phyloP scores from a whole-genome alignment of 1,140 invertebrate genomes.

The Drosophila pectinifera region DNA sequence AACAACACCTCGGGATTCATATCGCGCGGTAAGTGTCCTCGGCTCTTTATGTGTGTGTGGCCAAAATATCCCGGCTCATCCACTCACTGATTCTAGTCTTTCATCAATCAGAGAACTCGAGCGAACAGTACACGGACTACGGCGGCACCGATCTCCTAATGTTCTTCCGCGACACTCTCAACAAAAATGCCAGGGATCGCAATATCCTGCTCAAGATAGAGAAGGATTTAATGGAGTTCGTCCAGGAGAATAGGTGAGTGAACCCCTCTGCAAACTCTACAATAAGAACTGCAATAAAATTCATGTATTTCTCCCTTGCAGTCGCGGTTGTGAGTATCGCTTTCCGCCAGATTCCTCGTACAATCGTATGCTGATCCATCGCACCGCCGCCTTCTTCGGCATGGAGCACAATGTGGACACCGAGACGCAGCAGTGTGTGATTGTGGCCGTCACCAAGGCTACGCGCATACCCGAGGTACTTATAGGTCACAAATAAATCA shows the following conservation, averaged over 20 bases:
- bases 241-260: conserved; percentile 92
- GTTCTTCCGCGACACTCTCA: conserved; percentile 96
- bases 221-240: conserved; percentile 92
- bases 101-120: conserved; percentile 90
- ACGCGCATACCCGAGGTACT: conserved; percentile 89
- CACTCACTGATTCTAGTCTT: conserved; percentile 82
- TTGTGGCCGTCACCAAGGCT: conserved; percentile 89
- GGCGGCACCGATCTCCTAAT: conserved; percentile 93
- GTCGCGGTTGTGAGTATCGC: conserved; percentile 89
- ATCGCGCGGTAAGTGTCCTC: conserved; percentile 77
- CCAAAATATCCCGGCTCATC: conserved; percentile 42
- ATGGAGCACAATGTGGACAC: conserved; percentile 96
- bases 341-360: conserved; percentile 97
- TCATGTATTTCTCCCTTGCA: conserved; percentile 3
- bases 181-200: conserved; percentile 95
- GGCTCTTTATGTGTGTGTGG: conserved; percentile 8
- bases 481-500: neutral
- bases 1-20: conserved; percentile 84
- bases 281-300: neutral
- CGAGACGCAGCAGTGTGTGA: conserved; percentile 92
- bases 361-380: conserved; percentile 97
- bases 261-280: too few species aligned
- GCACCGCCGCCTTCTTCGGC: conserved; percentile 96
- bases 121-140: conserved; percentile 91
- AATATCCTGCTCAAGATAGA: conserved; percentile 94